Conservation (phyloP, 30 jellyfish, hydroid and myxozoan genomes). For the Chironex yamaguchii region DNA sequence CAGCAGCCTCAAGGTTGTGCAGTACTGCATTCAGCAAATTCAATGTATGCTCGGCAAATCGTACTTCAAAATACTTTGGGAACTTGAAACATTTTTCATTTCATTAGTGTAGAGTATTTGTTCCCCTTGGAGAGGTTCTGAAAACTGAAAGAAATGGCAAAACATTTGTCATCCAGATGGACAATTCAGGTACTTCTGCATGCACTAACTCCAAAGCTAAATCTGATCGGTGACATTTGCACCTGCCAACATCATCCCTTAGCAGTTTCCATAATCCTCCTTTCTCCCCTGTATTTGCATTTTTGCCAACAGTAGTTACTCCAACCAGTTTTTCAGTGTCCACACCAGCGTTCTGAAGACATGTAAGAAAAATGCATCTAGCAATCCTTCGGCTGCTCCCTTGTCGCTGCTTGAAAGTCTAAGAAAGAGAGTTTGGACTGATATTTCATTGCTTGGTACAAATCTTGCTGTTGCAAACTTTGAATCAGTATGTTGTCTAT, state of each 20-base stretch:
- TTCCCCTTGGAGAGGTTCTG: constrained; percentile 56
- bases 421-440: constrained; percentile 62
- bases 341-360: constrained; percentile 30
- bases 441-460: constrained; percentile 53
- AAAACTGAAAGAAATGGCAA: constrained; percentile 40
- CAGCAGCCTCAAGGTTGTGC: constrained; percentile 64
- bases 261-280: constrained; percentile 33
- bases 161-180: constrained; percentile 62
- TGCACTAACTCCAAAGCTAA: constrained; percentile 64
- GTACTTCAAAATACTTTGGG: constrained; percentile 70
- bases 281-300: constrained; percentile 51
- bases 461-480: constrained; percentile 63
- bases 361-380: constrained; percentile 33
- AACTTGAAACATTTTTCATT: constrained; percentile 12
- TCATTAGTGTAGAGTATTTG: constrained; percentile 46
- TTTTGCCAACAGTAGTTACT: constrained; percentile 54
- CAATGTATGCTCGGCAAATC: constrained; percentile 63
- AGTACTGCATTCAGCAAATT: constrained; percentile 43
- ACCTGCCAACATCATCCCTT: constrained; percentile 38
- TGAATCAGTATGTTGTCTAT: constrained; percentile 37
- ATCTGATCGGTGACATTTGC: constrained; percentile 42
- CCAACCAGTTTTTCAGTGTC: constrained; percentile 27
- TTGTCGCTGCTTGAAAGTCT: constrained; percentile 62
- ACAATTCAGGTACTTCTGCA: constrained; percentile 58
- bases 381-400: constrained; percentile 57